phyloP scores from a whole-genome alignment of 2,888 invertebrate species.

The Acleris emargana region DNA sequence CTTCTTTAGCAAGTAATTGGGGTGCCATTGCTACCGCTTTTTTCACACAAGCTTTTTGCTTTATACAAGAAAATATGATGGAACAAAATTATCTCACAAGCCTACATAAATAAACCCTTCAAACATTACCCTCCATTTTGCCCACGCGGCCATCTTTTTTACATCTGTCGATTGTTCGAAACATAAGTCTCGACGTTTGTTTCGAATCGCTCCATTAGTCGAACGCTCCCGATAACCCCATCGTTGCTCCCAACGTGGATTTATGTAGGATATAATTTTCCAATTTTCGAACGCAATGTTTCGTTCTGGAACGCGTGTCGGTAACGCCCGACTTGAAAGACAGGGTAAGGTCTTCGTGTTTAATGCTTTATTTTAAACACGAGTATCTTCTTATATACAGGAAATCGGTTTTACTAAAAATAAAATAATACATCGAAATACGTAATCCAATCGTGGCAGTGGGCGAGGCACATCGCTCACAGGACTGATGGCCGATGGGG shows the following conservation, averaged over 20 bases:
- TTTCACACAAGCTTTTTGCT: too few species aligned
- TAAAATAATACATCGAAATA: too few species aligned
- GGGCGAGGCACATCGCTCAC: too few species aligned
- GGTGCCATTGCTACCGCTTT: too few species aligned
- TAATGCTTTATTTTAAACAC: slow-evolving; percentile 14
- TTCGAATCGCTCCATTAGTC: slow-evolving; percentile 24
- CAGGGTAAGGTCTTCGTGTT: slow-evolving; percentile 44
- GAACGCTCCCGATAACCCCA: slow-evolving; percentile 30
- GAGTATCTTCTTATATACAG: background rate
- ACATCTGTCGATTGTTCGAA: background rate
- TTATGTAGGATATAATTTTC: slow-evolving; percentile 71
- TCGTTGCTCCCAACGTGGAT: slow-evolving; percentile 55
- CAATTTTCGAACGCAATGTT: slow-evolving; percentile 75
- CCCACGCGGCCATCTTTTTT: background rate
- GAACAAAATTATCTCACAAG: too few species aligned
- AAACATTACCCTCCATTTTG: background rate
- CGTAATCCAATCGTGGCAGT: too few species aligned
- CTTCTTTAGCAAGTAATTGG: too few species aligned
- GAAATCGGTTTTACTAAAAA: background rate
- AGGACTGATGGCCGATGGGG: too few species aligned
- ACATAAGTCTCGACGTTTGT: slow-evolving; percentile 11
- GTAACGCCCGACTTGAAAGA: slow-evolving; percentile 37
- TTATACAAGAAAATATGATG: too few species aligned
- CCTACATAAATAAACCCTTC: too few species aligned
- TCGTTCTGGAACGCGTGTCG: slow-evolving; percentile 42